phyloP scores from a whole-genome alignment of 1,140 invertebrate genomes.

The Neuroterus valhalla region DNA sequence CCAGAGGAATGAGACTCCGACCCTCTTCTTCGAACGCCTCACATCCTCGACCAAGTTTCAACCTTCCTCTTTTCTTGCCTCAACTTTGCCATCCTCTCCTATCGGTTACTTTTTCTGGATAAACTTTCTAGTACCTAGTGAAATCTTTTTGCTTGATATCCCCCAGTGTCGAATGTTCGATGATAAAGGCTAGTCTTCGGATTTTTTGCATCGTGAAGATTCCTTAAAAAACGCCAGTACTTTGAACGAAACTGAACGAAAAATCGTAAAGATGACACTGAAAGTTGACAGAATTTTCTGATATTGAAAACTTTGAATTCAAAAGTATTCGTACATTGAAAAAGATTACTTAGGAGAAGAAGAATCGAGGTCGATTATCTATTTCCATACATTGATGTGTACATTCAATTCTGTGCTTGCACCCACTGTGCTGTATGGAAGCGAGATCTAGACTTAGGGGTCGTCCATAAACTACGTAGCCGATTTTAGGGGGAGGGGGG shows the following conservation, averaged over 20 bases:
- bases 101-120: slow-evolving; percentile 26
- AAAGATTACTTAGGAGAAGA: no score
- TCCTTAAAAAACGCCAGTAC: background rate
- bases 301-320: no score
- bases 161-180: slow-evolving; percentile 21
- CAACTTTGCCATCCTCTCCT: background rate
- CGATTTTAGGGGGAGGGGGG: no score
- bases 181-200: slow-evolving; percentile 10
- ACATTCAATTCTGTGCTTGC: no score
- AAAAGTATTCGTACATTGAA: no score
- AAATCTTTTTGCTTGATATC: slow-evolving; percentile 26
- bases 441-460: no score
- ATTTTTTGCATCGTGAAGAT: background rate
- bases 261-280: background rate
- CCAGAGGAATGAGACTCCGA: slow-evolving; percentile 39
- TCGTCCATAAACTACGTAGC: no score
- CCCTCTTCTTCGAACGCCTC: background rate
- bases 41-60: slow-evolving; percentile 7
- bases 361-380: no score
- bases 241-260: background rate
- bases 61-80: slow-evolving; percentile 26
- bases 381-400: no score
- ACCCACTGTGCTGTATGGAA: no score
- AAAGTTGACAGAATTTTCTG: no score
- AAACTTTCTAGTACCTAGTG: slow-evolving; percentile 28